phyloP scores from a whole-genome alignment of 2,888 invertebrate genomes.

The Timandra comae region DNA sequence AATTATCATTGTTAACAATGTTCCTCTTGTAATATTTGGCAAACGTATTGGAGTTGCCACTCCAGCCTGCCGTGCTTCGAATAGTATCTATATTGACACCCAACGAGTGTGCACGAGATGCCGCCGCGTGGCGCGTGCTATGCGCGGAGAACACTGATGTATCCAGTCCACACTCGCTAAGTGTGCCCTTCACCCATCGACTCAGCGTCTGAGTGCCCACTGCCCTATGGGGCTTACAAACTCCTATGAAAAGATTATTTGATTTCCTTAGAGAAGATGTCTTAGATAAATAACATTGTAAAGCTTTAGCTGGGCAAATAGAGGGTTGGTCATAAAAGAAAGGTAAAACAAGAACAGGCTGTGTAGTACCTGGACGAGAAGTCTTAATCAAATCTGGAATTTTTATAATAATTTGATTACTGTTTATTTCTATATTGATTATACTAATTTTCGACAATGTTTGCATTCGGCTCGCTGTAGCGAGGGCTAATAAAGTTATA shows the following conservation, averaged over 20 bases:
- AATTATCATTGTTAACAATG: too few relatives aligned
- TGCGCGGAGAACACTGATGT: not conserved
- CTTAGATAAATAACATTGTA: not conserved
- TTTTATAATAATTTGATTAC: slow-evolving; percentile 6
- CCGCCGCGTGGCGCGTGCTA: not conserved
- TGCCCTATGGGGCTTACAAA: not conserved
- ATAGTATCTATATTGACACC: not conserved
- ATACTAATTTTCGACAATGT: slow-evolving; percentile 19
- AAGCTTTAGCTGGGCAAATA: not conserved
- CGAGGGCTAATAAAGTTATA: slow-evolving; percentile 7
- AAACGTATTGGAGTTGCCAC: not conserved
- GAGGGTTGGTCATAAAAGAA: not conserved
- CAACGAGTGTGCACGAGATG: not conserved
- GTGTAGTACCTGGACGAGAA: not conserved
- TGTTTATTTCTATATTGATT: slow-evolving; percentile 10
- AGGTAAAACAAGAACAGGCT: not conserved
- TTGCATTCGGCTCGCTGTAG: slow-evolving; percentile 18
- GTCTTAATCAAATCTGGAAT: slow-evolving; percentile 16
- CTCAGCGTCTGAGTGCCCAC: not conserved
- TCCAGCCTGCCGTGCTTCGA: slow-evolving; percentile 1
- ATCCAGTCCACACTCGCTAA: not conserved
- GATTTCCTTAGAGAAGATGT: not conserved
- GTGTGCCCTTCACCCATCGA: not conserved
- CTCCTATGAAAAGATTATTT: not conserved
- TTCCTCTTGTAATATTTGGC: slow-evolving; percentile 1